Evolutionary conservation across 2,113 vertebrate species (phyloP), one percentile per base, ranked within the genome.

Genomic region (Siniperca chuatsi): DNA sequence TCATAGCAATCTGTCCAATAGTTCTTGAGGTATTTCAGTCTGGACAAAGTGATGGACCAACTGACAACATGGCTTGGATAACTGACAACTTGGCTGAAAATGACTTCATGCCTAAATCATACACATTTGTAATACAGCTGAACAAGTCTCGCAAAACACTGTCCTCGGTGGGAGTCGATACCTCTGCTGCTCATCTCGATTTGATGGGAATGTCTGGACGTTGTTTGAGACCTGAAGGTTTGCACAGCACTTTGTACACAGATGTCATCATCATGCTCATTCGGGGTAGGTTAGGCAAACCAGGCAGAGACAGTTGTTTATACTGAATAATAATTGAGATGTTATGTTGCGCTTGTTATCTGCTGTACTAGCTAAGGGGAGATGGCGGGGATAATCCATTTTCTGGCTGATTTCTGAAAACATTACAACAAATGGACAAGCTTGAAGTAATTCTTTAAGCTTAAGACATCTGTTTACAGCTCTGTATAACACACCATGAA

Each of bases 201-300:
- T 65, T 80, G 52, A 82, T 60, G 12, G 83, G 77, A 70, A 78
- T 68, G 55, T 58, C 75, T 75, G 62, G 64, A 70, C 48, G n/a
- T 25, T 66, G 13, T 72, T 60, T 57, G 71, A 79, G 33, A 84
- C 74, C 64, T 73, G 61, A 78, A 69, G 77, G 61, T 66, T 29
- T 77, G 40, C 55, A 6, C 61, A 54, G 25, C 66, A 35, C 21
- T 83, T 82, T 78, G 81, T 73, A 65, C 74, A 90, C 82, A 69
- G 64, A 90, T 87, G 85, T 86, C 88, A 92, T 93, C 90, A 83
- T 65, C n/a, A 8, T 15, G 79, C 80, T 89, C 77, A 90, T 91
- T 92, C 87, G 80, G 81, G 78, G 83, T 23, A 61, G 46, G 50
- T 83, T 57, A 75, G 71, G 75, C 50, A 79, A 92, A 89, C 84